A percentile compares a stretch with the other conserved stretches of the same genome.
These are phyloP conservation scores for Linyphia triangularis DNA, from an alignment of 2,888 invertebrate genomes.

Conservation along the genomic window DNA sequence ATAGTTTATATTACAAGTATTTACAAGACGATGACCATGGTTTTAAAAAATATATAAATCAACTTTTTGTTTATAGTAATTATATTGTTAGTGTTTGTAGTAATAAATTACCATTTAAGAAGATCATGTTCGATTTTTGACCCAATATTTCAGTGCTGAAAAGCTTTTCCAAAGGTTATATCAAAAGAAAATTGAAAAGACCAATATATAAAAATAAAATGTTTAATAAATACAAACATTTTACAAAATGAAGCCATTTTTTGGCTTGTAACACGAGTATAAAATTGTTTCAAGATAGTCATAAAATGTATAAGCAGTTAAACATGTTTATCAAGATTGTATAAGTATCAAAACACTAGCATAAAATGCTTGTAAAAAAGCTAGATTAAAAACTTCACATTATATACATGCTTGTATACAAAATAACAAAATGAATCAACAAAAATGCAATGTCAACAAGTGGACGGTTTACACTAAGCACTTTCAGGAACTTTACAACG, in stretches of 20 bases:
- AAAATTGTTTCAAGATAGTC: slow-evolving; percentile 35
- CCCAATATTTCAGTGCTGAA: too few relatives aligned
- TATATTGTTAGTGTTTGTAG: too few relatives aligned
- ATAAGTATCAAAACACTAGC: slow-evolving; percentile 21
- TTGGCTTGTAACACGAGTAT: neutral
- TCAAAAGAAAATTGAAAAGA: too few relatives aligned
- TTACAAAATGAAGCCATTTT: slow-evolving; percentile 49
- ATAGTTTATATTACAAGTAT: too few relatives aligned
- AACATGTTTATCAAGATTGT: slow-evolving; percentile 30
- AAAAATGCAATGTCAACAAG: slow-evolving; percentile 45
- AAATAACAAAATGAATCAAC: slow-evolving; percentile 17
- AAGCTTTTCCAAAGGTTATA: too few relatives aligned
- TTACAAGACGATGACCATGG: too few relatives aligned
- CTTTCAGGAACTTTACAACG: slow-evolving; percentile 72
- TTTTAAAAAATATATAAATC: too few relatives aligned
- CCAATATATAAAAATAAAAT: slow-evolving; percentile 27
- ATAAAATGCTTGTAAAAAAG: slow-evolving; percentile 61
- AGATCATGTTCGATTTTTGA: too few relatives aligned
- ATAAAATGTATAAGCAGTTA: slow-evolving; percentile 39
- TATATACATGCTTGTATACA: slow-evolving; percentile 42
- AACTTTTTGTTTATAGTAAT: too few relatives aligned
- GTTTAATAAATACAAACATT: slow-evolving; percentile 66
- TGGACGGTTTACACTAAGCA: slow-evolving; percentile 52
- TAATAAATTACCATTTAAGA: too few relatives aligned
- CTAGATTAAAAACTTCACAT: slow-evolving; percentile 55